Evolutionary conservation across 2,113 vertebrate genomes (phyloP).

Genomic region (Sula dactylatra): DNA sequence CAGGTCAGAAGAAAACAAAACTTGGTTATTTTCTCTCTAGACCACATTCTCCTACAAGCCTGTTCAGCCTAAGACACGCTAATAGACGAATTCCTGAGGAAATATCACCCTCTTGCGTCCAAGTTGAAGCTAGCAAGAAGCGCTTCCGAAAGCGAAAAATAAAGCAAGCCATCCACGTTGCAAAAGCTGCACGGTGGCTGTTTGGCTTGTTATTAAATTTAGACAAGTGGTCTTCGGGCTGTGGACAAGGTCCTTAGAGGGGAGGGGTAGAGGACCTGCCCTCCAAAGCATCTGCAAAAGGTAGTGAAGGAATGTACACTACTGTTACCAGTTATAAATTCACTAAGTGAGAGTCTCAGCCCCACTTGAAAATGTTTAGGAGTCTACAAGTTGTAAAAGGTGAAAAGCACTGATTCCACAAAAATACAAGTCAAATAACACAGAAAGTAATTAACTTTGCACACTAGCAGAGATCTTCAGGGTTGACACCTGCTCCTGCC

Average conservation of each 20-base stretch:
- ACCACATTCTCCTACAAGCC: rapidly evolving
- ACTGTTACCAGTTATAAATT: neutral
- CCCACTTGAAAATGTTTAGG: neutral
- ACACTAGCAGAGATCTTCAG: rapidly evolving
- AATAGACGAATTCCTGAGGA: neutral
- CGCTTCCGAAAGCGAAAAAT: neutral
- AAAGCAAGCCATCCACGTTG: neutral
- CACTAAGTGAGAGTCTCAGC: neutral
- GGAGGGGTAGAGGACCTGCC: neutral
- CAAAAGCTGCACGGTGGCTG: rapidly evolving
- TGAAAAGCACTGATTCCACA: neutral
- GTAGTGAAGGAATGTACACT: neutral
- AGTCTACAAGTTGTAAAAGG: neutral
- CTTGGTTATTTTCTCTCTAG: rapidly evolving
- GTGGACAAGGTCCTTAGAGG: neutral
- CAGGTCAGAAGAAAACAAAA: rapidly evolving
- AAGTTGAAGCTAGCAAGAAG: neutral
- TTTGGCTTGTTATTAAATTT: rapidly evolving
- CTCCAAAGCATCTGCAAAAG: neutral
- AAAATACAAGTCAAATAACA: neutral
- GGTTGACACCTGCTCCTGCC: neutral
- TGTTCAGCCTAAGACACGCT: rapidly evolving
- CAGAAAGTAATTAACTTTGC: neutral
- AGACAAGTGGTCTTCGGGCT: neutral
- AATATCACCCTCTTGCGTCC: conserved; percentile 55